Conservation (phyloP, 2,888 invertebrate genomes). For the Cryptus armator region DNA sequence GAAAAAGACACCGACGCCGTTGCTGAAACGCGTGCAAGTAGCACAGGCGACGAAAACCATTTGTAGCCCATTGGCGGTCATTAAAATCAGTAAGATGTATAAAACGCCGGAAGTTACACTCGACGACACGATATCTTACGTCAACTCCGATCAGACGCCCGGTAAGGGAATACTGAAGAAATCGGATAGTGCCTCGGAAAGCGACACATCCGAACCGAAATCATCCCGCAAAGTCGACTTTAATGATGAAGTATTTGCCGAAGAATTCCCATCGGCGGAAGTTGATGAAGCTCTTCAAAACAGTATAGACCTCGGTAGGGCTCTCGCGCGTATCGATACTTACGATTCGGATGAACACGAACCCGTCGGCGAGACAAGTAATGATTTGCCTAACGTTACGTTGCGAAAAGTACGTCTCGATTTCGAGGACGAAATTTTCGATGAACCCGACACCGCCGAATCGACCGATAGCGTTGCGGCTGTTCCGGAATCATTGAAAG, state of each 20-base stretch:
- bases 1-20: slow-evolving; percentile 56
- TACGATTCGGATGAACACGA: slow-evolving; percentile 63
- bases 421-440: slow-evolving; percentile 53
- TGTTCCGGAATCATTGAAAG: not conserved
- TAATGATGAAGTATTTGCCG: slow-evolving; percentile 72
- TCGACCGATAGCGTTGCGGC: not conserved
- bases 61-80: slow-evolving; percentile 74
- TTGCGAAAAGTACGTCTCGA: slow-evolving; percentile 41
- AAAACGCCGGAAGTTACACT: slow-evolving; percentile 77
- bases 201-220: slow-evolving; percentile 63
- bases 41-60: slow-evolving; percentile 62
- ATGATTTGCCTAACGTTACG: not conserved
- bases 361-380: not conserved
- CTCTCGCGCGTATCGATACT: slow-evolving; percentile 72
- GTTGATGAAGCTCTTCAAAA: slow-evolving; percentile 62
- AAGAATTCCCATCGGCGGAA: slow-evolving; percentile 66
- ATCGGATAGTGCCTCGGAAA: slow-evolving; percentile 59
- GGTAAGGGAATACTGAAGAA: slow-evolving; percentile 80
- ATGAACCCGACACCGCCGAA: slow-evolving; percentile 47
- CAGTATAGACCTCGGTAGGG: slow-evolving; percentile 66
- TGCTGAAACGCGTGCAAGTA: slow-evolving; percentile 67
- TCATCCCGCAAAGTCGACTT: slow-evolving; percentile 80
- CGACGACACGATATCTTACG: slow-evolving; percentile 77
- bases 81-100: slow-evolving; percentile 77
- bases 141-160: slow-evolving; percentile 81